Percentiles rank a stretch among this genome's conserved stretches.
These are phyloP conservation scores for Nycteola revayana DNA, from an alignment of 2,888 invertebrate species.

Conservation along the genomic window DNA sequence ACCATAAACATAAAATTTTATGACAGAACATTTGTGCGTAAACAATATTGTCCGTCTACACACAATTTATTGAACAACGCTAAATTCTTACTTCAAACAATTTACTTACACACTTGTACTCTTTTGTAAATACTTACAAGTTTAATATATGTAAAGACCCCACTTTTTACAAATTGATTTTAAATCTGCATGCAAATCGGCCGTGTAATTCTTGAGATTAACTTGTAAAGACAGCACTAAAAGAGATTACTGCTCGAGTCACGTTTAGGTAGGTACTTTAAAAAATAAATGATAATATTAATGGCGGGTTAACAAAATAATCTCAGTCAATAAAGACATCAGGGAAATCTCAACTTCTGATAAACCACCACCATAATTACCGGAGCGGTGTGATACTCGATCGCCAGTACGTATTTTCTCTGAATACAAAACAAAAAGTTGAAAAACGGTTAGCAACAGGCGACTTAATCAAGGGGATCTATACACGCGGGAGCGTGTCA, in stretches of 20 bases:
- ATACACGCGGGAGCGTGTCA: too few species aligned
- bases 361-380: constrained; percentile 64
- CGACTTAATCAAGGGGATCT: constrained; percentile 55
- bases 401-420: constrained; percentile 46
- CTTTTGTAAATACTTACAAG: too few species aligned
- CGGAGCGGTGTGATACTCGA: constrained; percentile 48
- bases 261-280: constrained; percentile 13
- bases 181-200: constrained; percentile 2
- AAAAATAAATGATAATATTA: constrained; percentile 20
- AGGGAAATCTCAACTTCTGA: constrained; percentile 57
- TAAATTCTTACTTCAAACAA: too few species aligned
- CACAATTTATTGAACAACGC: constrained; percentile 18
- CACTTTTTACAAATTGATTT: too few species aligned
- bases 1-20: constrained; percentile 27
- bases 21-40: constrained; percentile 17
- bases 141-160: too few species aligned
- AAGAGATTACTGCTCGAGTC: constrained; percentile 14
- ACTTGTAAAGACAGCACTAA: constrained; percentile 9
- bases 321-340: constrained; percentile 64
- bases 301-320: constrained; percentile 38
- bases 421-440: constrained; percentile 35
- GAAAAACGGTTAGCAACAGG: constrained; percentile 5
- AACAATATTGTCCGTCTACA: constrained; percentile 9
- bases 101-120: too few species aligned
- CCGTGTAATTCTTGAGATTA: constrained; percentile 10